Conservation (phyloP, 2,888 invertebrate species). For the Parnassius smintheus region DNA sequence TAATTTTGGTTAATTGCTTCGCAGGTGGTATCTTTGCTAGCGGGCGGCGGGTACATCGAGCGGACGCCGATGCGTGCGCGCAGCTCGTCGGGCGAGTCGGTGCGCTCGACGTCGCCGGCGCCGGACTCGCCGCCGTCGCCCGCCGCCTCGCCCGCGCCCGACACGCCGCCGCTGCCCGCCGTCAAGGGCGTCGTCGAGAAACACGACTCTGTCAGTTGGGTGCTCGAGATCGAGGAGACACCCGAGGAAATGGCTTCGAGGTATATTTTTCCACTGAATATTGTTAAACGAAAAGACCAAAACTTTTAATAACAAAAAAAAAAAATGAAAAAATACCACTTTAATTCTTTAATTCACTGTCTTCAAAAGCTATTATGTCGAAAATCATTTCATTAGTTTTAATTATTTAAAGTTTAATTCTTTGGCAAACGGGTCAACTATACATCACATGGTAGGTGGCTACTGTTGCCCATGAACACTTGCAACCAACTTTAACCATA, state of each 20-base stretch:
- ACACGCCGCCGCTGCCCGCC: constrained; percentile 85
- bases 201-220: constrained; percentile 93
- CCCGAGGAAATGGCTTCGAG: constrained; percentile 86
- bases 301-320: too few relatives aligned
- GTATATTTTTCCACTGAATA: constrained; percentile 34
- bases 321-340: too few relatives aligned
- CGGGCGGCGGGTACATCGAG: constrained; percentile 69
- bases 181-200: constrained; percentile 92
- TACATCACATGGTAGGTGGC: too few relatives aligned
- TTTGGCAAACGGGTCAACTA: too few relatives aligned
- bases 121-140: constrained; percentile 69
- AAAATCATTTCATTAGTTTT: too few relatives aligned
- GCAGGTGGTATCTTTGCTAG: constrained; percentile 77
- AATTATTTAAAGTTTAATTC: too few relatives aligned
- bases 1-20: neutral
- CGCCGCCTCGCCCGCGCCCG: constrained; percentile 60
- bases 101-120: constrained; percentile 60
- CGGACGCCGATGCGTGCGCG: constrained; percentile 62
- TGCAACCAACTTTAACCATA: too few relatives aligned
- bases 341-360: too few relatives aligned
- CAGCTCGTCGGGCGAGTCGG: constrained; percentile 67
- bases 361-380: too few relatives aligned
- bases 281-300: too few relatives aligned
- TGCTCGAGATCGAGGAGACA: constrained; percentile 89
- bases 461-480: too few relatives aligned